A percentile compares a stretch with the other conserved stretches of the same genome.
These are phyloP conservation scores for Dendrocincla tyrannina DNA, from an alignment of 2,797 vertebrate species.

Conservation along the genomic window DNA sequence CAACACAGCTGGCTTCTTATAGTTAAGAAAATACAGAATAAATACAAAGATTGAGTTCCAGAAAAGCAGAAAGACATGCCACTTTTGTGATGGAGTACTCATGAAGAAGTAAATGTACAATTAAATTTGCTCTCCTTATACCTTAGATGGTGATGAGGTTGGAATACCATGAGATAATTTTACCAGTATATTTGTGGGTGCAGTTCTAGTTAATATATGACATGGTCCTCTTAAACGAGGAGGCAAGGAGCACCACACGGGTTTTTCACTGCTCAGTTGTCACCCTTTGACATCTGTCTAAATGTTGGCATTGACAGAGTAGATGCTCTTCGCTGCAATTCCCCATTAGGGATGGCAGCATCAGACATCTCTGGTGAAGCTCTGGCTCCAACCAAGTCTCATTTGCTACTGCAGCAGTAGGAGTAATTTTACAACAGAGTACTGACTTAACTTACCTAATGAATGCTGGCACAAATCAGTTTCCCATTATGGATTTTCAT, in stretches of 20 bases:
- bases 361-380: neutral
- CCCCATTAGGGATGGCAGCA: neutral
- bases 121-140: neutral
- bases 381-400: constrained; percentile 27
- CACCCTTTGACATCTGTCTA: neutral
- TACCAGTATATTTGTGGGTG: neutral
- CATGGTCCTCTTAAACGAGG: neutral
- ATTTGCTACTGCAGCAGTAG: neutral
- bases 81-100: neutral
- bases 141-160: neutral
- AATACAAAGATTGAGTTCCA: neutral
- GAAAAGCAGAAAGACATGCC: neutral
- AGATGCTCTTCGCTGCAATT: neutral
- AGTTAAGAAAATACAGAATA: neutral
- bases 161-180: neutral
- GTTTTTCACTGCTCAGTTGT: neutral
- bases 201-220: neutral
- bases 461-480: constrained; percentile 31
- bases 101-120: neutral
- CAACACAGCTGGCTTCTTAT: neutral
- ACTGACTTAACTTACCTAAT: constrained; percentile 49
- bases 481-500: constrained; percentile 49
- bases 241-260: neutral
- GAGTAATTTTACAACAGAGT: constrained; percentile 41
- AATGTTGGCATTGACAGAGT: neutral